These are phyloP conservation scores for Eufriesea mexicana DNA, from an alignment of 1,140 invertebrate genomes.

Conservation along the genomic window DNA sequence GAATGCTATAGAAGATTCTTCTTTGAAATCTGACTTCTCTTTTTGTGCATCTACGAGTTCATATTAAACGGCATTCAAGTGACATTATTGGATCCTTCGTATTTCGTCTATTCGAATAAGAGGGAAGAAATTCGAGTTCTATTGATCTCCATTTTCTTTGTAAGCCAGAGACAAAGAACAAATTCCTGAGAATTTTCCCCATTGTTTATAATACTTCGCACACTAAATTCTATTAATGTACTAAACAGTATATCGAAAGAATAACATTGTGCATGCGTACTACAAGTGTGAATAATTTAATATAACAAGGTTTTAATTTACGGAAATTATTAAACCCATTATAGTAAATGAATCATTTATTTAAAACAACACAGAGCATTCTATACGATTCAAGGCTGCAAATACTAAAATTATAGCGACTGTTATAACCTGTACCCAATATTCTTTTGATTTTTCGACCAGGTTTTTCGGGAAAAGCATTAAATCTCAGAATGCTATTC, in stretches of 20 bases:
- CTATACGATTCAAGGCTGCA: too few species aligned
- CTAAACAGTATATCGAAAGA: too few species aligned
- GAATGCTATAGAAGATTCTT: neutral
- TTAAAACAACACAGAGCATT: too few species aligned
- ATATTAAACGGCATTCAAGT: slow-evolving; percentile 72
- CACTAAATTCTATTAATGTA: too few species aligned
- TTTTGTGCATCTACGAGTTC: slow-evolving; percentile 64
- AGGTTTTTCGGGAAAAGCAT: too few species aligned
- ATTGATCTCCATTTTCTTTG: neutral
- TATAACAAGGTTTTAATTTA: neutral
- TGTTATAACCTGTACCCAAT: too few species aligned
- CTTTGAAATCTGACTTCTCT: slow-evolving; percentile 73
- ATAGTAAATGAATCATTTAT: neutral
- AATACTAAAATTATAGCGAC: too few species aligned
- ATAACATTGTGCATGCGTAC: too few species aligned
- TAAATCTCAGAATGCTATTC: too few species aligned
- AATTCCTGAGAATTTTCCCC: neutral
- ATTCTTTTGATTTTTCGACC: too few species aligned
- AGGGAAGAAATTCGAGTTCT: slow-evolving; percentile 24
- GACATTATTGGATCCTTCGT: slow-evolving; percentile 45
- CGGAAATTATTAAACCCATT: neutral
- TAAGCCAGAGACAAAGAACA: neutral
- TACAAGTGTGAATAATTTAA: too few species aligned
- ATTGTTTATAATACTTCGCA: too few species aligned
- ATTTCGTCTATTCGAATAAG: neutral